Evolutionary conservation across 2,888 invertebrate species (phyloP).

Genomic region (Celastrina argiolus): DNA sequence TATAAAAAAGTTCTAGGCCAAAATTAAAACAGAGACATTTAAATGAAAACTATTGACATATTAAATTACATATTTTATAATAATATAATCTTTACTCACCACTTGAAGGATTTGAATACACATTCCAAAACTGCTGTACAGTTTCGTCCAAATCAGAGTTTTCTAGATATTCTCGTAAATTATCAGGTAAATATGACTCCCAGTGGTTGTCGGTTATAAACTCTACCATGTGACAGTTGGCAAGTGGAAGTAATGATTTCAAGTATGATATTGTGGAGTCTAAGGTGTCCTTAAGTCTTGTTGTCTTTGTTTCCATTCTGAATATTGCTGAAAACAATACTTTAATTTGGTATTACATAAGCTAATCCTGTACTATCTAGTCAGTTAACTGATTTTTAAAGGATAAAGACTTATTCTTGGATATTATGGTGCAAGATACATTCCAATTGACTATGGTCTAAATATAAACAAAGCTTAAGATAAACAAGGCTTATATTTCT

Average conservation of each 20-base stretch:
- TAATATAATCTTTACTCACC: background rate
- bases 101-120: background rate
- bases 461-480: no score
- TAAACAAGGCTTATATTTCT: no score
- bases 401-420: no score
- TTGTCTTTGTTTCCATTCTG: slow-evolving; percentile 44
- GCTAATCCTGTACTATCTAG: no score
- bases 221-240: slow-evolving; percentile 86
- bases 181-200: slow-evolving; percentile 75
- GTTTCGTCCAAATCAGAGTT: slow-evolving; percentile 54
- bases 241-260: slow-evolving; percentile 77
- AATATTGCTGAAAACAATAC: slow-evolving; percentile 28
- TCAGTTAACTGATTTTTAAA: no score
- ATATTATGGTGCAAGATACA: no score
- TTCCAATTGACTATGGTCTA: no score
- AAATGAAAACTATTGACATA: no score
- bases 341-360: background rate
- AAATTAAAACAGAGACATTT: no score
- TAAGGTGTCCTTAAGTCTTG: slow-evolving; percentile 52
- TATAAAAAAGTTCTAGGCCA: no score
- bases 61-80: no score
- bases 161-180: slow-evolving; percentile 72
- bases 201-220: slow-evolving; percentile 81
- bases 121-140: slow-evolving; percentile 71
- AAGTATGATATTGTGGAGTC: slow-evolving; percentile 76